Percentiles rank a stretch among this genome's conserved stretches.
Conservation (phyloP, 2,797 vertebrate species). For the Crenichthys baileyi region DNA sequence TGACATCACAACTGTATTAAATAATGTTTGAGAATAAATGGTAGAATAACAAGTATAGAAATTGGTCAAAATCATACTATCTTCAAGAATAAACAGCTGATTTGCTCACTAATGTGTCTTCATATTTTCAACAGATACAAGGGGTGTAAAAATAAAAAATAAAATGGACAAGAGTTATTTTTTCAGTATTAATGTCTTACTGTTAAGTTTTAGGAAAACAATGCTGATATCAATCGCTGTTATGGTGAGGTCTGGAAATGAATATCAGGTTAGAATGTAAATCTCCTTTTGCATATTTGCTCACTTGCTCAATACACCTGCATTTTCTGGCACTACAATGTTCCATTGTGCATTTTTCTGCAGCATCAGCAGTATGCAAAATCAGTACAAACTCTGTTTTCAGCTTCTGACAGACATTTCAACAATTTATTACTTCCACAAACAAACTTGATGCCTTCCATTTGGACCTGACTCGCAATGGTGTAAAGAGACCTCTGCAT, state of each 20-base stretch:
- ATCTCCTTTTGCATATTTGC: constrained; percentile 25
- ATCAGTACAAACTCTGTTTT: constrained; percentile 31
- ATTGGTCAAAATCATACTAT: not conserved
- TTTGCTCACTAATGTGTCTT: not conserved
- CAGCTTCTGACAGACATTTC: constrained; percentile 36
- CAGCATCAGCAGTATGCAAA: constrained; percentile 64
- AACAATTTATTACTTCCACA: constrained; percentile 41
- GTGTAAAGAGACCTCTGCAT: constrained; percentile 15
- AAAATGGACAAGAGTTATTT: not conserved
- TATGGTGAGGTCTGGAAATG: constrained; percentile 16
- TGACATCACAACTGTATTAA: not conserved
- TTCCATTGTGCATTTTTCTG: constrained; percentile 46
- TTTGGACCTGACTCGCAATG: constrained; percentile 12
- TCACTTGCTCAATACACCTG: constrained; percentile 48
- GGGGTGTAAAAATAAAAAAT: not conserved
- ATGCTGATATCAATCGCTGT: not conserved
- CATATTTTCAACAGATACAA: not conserved
- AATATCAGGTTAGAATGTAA: constrained; percentile 1
- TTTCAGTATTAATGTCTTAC: not conserved
- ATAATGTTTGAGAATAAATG: not conserved
- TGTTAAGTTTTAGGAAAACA: not conserved
- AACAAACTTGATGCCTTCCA: constrained; percentile 24
- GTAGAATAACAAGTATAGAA: not conserved
- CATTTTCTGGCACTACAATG: constrained; percentile 51
- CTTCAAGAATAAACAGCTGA: not conserved